These are phyloP conservation scores for Epizoanthus stellaris DNA, from an alignment of 92 coral and sea anemone species.

Conservation along the genomic window DNA sequence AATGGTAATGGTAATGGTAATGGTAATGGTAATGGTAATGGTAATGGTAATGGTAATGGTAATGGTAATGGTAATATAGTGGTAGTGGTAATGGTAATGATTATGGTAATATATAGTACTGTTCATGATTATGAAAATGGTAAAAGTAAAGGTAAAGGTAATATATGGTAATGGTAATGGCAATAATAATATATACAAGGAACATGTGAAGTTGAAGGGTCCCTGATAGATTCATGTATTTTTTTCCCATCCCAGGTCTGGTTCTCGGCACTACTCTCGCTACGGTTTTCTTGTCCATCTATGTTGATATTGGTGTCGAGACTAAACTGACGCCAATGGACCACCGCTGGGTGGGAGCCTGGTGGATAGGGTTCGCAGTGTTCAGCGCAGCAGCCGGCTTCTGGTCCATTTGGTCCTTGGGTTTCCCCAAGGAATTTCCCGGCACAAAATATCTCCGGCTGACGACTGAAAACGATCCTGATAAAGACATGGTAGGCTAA, in stretches of 20 bases:
- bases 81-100: no score
- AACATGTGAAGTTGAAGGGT: no score
- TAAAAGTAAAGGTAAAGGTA: no score
- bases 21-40: no score
- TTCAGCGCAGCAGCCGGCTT: constrained; percentile 62
- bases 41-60: no score
- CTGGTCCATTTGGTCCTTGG: constrained; percentile 77
- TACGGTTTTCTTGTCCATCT: constrained; percentile 71
- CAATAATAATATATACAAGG: no score
- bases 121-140: no score
- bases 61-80: no score
- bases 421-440: constrained; percentile 84
- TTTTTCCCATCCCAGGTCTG: constrained; percentile 49
- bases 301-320: constrained; percentile 82
- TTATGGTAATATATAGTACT: no score
- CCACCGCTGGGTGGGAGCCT: constrained; percentile 90
- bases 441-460: constrained; percentile 57
- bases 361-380: constrained; percentile 92
- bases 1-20: no score
- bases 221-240: neutral
- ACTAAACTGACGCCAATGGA: constrained; percentile 76
- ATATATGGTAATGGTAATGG: no score
- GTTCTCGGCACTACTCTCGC: constrained; percentile 57
- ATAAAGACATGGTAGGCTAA: constrained; percentile 49
- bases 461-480: constrained; percentile 32